Evolutionary conservation across 2,888 invertebrate genomes (phyloP).

Genomic region (Cerceris rybyensis): DNA sequence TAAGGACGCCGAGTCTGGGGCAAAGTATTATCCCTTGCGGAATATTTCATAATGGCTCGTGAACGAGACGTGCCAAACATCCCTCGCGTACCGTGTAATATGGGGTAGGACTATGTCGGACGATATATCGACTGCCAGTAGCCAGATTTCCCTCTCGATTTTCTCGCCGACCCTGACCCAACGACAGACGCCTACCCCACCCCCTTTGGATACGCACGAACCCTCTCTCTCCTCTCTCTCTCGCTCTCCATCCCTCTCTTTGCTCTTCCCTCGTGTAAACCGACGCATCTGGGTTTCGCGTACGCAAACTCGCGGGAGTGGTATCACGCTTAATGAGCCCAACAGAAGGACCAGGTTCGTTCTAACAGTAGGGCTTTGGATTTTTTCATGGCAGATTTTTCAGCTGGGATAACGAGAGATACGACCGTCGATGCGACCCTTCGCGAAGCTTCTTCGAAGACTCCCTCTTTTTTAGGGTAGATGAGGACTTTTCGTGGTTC

Average conservation of each 20-base stretch:
- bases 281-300: neutral
- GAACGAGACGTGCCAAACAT: slow-evolving; percentile 41
- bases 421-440: slow-evolving; percentile 41
- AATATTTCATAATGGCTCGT: slow-evolving; percentile 55
- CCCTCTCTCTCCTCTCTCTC: slow-evolving; percentile 12
- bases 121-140: slow-evolving; percentile 60
- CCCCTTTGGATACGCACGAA: slow-evolving; percentile 37
- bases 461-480: slow-evolving; percentile 23
- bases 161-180: slow-evolving; percentile 66
- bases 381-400: slow-evolving; percentile 30
- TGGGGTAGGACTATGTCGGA: slow-evolving; percentile 45
- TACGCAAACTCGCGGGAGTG: neutral
- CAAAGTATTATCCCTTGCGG: slow-evolving; percentile 31
- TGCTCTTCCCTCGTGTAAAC: neutral
- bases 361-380: slow-evolving; percentile 29
- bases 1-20: neutral
- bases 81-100: slow-evolving; percentile 34
- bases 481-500: slow-evolving; percentile 48
- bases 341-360: slow-evolving; percentile 22
- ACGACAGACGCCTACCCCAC: slow-evolving; percentile 50
- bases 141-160: slow-evolving; percentile 66
- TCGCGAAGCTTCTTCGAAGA: slow-evolving; percentile 47
- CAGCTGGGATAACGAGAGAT: slow-evolving; percentile 55
- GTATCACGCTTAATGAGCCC: slow-evolving; percentile 7
- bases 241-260: neutral